Evolutionary conservation across 2,888 invertebrate species (phyloP).

Genomic region (Masnerella sp.): DNA sequence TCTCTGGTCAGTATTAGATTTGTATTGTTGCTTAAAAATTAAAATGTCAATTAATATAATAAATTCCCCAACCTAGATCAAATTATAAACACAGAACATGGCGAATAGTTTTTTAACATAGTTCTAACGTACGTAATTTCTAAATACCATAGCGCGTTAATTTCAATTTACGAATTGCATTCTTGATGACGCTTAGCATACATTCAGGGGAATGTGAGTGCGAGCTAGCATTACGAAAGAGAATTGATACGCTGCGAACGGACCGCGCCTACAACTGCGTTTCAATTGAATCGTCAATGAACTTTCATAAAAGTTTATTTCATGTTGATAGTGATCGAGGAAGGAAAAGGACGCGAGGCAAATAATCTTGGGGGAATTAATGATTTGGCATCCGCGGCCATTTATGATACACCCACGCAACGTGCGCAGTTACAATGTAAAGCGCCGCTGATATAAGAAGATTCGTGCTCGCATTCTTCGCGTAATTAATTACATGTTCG

Average conservation of each 20-base stretch:
- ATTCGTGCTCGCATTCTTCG: constrained; percentile 66
- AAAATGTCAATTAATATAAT: too few relatives aligned
- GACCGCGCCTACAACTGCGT: constrained; percentile 55
- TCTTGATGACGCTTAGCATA: constrained; percentile 22
- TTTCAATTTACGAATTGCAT: constrained; percentile 28
- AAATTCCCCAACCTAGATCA: too few relatives aligned
- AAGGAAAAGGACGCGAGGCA: constrained; percentile 57
- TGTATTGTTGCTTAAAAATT: too few relatives aligned
- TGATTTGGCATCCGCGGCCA: constrained; percentile 66
- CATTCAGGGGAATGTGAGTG: constrained; percentile 47
- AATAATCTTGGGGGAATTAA: constrained; percentile 66
- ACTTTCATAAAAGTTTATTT: constrained; percentile 58
- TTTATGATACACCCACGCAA: constrained; percentile 70
- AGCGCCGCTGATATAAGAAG: constrained; percentile 69
- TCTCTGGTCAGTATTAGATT: too few relatives aligned
- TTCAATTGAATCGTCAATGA: constrained; percentile 61
- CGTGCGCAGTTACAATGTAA: constrained; percentile 67
- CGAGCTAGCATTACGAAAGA: constrained; percentile 41
- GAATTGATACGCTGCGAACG: constrained; percentile 39
- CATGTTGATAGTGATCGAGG: constrained; percentile 56
- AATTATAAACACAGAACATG: too few relatives aligned
- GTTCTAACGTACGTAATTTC: too few relatives aligned
- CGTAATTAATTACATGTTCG: constrained; percentile 71
- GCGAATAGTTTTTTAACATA: too few relatives aligned
- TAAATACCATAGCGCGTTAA: constrained; percentile 35